phyloP scores from a whole-genome alignment of 2,113 vertebrate species.

The Gracilinanus agilis region DNA sequence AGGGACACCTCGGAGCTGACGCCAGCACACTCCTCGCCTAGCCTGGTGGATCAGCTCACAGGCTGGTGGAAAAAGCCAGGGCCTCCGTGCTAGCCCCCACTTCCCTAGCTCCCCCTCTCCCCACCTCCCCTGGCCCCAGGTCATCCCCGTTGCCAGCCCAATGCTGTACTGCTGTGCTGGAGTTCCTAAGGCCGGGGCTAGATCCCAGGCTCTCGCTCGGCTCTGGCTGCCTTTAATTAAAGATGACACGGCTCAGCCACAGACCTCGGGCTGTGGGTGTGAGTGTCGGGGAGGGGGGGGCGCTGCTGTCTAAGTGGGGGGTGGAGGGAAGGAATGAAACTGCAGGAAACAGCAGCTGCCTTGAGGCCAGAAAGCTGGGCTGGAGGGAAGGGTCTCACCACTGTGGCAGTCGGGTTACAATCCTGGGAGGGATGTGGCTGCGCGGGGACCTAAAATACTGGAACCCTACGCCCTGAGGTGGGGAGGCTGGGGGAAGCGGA shows the following conservation, averaged over 20 bases:
- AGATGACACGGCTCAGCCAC: neutral
- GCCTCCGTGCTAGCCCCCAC: neutral
- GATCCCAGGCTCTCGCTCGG: neutral
- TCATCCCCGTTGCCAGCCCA: neutral
- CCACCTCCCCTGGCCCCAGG: neutral
- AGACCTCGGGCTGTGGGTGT: neutral
- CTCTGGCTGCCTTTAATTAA: neutral
- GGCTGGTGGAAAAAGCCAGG: constrained; percentile 1
- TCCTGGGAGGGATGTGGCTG: neutral
- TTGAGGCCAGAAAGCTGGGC: neutral
- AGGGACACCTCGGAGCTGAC: constrained; percentile 5
- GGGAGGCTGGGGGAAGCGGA: neutral
- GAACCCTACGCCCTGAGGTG: neutral
- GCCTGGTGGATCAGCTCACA: constrained; percentile 1
- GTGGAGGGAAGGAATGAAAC: neutral
- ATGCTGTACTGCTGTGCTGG: neutral
- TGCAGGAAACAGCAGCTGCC: constrained; percentile 5
- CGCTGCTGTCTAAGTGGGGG: neutral
- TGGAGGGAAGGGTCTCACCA: neutral
- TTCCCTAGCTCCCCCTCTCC: neutral
- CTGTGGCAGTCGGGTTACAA: neutral
- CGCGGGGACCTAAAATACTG: neutral
- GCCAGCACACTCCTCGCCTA: neutral
- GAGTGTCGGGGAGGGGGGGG: neutral
- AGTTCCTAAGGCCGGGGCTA: neutral